Base-by-base conservation (phyloP, 2,888 invertebrate species). In the Ectemnius continuus region DNA sequence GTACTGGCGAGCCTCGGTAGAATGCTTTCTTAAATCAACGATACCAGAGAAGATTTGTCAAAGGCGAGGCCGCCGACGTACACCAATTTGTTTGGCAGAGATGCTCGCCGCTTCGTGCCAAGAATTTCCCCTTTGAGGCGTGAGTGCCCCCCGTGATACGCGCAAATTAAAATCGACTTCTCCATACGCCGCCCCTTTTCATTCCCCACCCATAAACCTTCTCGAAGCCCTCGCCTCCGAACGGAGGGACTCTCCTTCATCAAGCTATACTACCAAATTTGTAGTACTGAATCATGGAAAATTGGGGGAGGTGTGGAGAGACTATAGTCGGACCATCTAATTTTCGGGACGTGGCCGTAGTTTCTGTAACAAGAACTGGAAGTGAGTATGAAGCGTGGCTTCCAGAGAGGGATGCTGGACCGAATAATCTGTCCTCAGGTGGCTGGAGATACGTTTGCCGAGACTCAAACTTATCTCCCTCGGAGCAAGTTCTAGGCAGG, bases 21-120 rank as follows among this genome's bases (percentile, higher is more conserved):
- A 72, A 73, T 70, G 78, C 74, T 73, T 76, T 71, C 76, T 80
- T 78, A 80, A 82, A 82, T 82, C 77, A 74, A 71, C 67, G 76
- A 79, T 79, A 73, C 72, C 36, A 56, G 62, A 48, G 47, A 23
- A 76, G 75, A 82, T 82, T 82, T 82, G 81, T 80, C 82, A 82
- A 74, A 71, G 65, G 69, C 36, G 58, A 68, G 66, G 59, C 62
- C 70, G 57, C 70, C 70, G 61, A 69, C 65, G 72, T 64, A 47
- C 67, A 46, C 47, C 72, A 71, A 78, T 81, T 81, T 81, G 67
- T 81, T 70, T 56, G 20, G 60, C 47, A 69, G 73, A 73, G 64
- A 46, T 60, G 67, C 57, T 68, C 52, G 8, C 67, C 66, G 69
- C 56, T 56, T 16, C 52, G 16, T 52, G 8, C 52, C n/a, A 52